Percentiles rank a stretch among this genome's conserved stretches.
Evolutionary conservation across 1,140 invertebrate species (phyloP).

Genomic region (Physella acuta): DNA sequence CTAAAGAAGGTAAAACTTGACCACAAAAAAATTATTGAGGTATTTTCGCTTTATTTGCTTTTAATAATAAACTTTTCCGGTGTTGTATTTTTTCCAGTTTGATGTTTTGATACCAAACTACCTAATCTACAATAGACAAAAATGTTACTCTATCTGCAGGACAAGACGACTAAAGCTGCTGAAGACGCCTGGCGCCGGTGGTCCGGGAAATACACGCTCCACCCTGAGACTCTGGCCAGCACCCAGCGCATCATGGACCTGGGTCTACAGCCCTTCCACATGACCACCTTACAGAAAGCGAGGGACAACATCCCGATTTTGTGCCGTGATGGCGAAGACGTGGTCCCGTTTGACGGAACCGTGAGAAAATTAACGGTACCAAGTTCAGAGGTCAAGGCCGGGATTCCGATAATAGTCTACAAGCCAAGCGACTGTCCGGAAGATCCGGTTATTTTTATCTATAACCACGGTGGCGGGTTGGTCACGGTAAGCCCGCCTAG

Average conservation of each 20-base stretch:
- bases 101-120: no score
- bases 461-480: constrained; percentile 2
- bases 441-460: constrained; percentile 1
- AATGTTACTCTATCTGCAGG: no score
- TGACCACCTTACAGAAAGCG: neutral
- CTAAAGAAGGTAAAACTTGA: no score
- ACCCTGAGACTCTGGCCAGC: neutral
- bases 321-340: neutral
- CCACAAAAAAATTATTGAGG: no score
- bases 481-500: neutral
- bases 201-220: neutral
- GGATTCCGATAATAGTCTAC: constrained; percentile 4
- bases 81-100: no score
- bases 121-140: no score
- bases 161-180: neutral
- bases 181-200: neutral
- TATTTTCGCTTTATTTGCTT: no score
- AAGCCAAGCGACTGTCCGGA: neutral
- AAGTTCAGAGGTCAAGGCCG: neutral
- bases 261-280: neutral
- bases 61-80: no score
- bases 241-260: neutral
- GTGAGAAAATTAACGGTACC: neutral
- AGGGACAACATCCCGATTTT: neutral
- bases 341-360: neutral